Base-by-base conservation (phyloP, 1,140 invertebrate genomes). In the Oncopeltus fasciatus region DNA sequence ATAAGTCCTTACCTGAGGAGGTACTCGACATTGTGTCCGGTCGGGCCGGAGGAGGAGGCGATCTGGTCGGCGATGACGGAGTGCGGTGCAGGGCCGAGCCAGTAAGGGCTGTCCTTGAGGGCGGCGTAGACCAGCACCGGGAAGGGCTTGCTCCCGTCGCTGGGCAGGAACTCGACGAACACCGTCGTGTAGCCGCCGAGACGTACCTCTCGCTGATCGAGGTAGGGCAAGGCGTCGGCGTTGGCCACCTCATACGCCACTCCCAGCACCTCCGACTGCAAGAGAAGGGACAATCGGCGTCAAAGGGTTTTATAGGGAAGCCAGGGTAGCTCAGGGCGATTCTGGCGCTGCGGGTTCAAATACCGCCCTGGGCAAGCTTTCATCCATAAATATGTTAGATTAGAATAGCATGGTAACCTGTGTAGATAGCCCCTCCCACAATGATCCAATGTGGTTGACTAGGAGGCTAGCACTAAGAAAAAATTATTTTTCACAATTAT, bases 11-110 rank as follows among this genome's bases (percentile, higher is more conserved):
- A 60, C 57, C 47, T 57, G 4, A 64, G 47, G 14, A 66, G 53
- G 71, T 94, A 94, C 73, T 94, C 90, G 1, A 80, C 83, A 70
- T 94, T 94, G 58, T 85, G 80, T 0, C 90, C 90, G 47, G 81
- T 83, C 29, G 83, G 83, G 5, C 74, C 72, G 1, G 74, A 72
- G 56, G 80, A 81, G 57, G 78, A 76, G 0, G 79, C 71, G 57
- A 92, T 88, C 74, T 91, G 85, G 43, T 77, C 70, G 0, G 88
- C 88, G 57, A 92, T 87, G 12, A 78, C 76, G 16, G 76, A 71
- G 5, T 83, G 65, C 0, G 84, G 77, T 0, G 82, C 84, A 2
- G 87, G 80, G 1, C 90, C 90, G 1, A 91, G 72, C 85, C 87
- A 93, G 64, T 85, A 79, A 2, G 72, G 69, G 70, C 90, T 92